Evolutionary conservation across 2,888 invertebrate species (phyloP).

Genomic region (Adelphocoris suturalis): DNA sequence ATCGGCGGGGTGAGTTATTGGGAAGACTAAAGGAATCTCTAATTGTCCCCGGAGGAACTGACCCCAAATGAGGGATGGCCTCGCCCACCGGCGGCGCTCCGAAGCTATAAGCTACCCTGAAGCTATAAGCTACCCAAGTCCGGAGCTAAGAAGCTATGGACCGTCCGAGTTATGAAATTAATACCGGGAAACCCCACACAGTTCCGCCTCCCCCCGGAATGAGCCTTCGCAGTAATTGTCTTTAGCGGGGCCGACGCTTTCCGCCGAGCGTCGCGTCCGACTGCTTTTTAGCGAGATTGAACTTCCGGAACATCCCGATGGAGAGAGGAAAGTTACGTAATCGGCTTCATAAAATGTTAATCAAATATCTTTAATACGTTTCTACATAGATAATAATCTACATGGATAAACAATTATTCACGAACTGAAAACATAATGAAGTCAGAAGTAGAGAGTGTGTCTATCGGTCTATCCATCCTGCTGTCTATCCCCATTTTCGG

Average conservation of each 20-base stretch:
- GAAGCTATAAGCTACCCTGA: slow-evolving; percentile 7
- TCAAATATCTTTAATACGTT: no score
- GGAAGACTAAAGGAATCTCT: slow-evolving; percentile 66
- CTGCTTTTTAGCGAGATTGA: no score
- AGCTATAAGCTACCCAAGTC: slow-evolving; percentile 11
- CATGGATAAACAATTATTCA: no score
- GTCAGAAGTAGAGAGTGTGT: no score
- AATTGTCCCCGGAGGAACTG: slow-evolving; percentile 60
- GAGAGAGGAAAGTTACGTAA: no score
- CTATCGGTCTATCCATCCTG: no score
- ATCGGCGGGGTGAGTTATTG: slow-evolving; percentile 54
- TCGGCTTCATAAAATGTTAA: no score
- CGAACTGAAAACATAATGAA: no score
- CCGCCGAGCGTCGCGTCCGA: no score
- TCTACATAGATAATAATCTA: no score
- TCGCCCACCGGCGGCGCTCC: neutral
- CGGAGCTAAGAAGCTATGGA: slow-evolving; percentile 2
- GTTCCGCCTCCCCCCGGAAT: neutral
- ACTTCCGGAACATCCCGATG: no score
- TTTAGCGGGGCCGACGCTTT: neutral
- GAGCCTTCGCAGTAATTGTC: slow-evolving; percentile 17
- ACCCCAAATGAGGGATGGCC: slow-evolving; percentile 59
- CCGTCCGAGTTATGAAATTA: slow-evolving; percentile 54
- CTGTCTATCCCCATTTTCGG: no score
- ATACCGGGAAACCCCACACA: slow-evolving; percentile 14